These are phyloP conservation scores for Mastomys natalensis DNA, from an alignment of 2,113 vertebrate species.

Conservation along the genomic window DNA sequence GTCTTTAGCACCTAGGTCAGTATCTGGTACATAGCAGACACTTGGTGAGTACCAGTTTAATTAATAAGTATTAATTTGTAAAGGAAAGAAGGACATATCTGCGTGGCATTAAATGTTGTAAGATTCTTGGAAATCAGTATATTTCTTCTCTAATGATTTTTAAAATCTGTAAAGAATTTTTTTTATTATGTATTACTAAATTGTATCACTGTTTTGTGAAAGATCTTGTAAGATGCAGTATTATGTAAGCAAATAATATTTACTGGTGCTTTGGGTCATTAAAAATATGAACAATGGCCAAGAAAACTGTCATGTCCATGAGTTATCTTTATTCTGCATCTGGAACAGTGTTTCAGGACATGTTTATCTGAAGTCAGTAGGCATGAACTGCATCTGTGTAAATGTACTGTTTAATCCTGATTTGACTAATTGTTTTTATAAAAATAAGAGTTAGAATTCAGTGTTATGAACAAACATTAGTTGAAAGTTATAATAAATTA, in stretches of 20 bases:
- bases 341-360: not conserved
- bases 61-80: not conserved
- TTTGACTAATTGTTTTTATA: constrained; percentile 10
- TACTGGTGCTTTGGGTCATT: not conserved
- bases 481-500: constrained; percentile 32
- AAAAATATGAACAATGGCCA: not conserved
- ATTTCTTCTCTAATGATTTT: not conserved
- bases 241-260: constrained; percentile 9
- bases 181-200: not conserved
- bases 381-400: not conserved
- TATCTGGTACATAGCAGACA: not conserved
- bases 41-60: not conserved
- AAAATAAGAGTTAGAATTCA: not conserved
- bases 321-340: not conserved
- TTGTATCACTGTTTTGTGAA: not conserved
- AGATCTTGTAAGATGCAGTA: not conserved
- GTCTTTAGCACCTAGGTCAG: not conserved
- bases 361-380: not conserved
- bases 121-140: not conserved
- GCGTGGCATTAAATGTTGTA: not conserved
- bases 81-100: not conserved
- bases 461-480: not conserved
- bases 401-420: not conserved
- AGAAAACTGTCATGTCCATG: not conserved
- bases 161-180: not conserved